Base-by-base conservation (phyloP, 2,797 vertebrate genomes). In the Prionace glauca region DNA sequence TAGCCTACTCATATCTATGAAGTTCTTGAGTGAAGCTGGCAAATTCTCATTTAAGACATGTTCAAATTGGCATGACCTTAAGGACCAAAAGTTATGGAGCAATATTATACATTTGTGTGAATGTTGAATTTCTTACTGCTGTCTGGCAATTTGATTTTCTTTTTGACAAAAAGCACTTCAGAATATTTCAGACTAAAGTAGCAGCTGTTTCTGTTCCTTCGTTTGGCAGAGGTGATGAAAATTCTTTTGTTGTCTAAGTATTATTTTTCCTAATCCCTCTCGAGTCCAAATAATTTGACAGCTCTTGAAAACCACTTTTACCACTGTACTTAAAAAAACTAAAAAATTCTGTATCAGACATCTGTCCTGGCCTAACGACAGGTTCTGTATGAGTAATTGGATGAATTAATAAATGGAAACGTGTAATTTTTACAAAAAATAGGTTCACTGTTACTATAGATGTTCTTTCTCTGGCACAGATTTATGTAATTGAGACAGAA, bases 261-360 rank as follows among this genome's bases (percentile, higher is more conserved):
- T 94, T 94, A 94, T 94, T 94, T 94, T 41, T 74, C 69, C 26
- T 94, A 74, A 94, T 94, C 93, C 93, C 93, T 94, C 69, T 65
- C 0, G 45, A 94, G 93, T 94, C 71, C 36, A 94, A 74, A 94
- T 94, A 94, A 69, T 94, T 94, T 94, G 93, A 94, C 71, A 94
- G 93, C 69, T 50, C 69, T 74, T 94, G 69, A 94, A 94, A 74
- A 22, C 93, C 69, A 94, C 41, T 94, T 74, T 74, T 71, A 74
- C 93, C 69, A 94, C 69, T 32, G 8, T 74, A 62, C 90, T 94
- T 74, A 45, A 74, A 29, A 67, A 74, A 74, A 65, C 26, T 45
- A 7, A 26, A 56, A 50, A 71, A 72, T 29, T n/a, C 41, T 72
- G 11, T 62, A 72, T 24, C 20, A 50, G 12, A 22, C 67, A 50